Conservation (phyloP, 2,113 vertebrate genomes). For the Megaptera novaeangliae region DNA sequence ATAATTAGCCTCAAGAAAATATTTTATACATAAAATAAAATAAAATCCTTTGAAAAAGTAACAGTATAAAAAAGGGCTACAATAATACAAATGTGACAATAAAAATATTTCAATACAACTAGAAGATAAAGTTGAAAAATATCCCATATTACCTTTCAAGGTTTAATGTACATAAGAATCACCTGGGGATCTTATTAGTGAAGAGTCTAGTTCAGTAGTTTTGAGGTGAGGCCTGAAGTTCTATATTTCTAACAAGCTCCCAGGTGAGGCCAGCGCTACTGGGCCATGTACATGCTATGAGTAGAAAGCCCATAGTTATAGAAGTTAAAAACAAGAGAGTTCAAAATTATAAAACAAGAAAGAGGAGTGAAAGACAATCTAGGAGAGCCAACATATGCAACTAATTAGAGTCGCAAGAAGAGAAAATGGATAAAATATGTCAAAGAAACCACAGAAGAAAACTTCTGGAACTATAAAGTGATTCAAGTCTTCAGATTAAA, state of each 20-base stretch:
- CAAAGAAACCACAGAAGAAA: constrained; percentile 5
- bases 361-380: not conserved
- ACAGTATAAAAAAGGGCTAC: not conserved
- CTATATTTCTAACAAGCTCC: not conserved
- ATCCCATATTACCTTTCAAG: not conserved
- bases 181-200: not conserved
- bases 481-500: not conserved
- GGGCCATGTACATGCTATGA: not conserved
- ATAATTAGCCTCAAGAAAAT: not conserved
- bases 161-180: not conserved
- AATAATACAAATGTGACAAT: not conserved
- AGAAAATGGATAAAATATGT: not conserved
- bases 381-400: not conserved
- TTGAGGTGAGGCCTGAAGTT: not conserved
- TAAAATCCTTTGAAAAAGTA: not conserved
- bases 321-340: not conserved
- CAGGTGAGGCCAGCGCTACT: not conserved
- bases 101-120: not conserved
- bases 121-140: not conserved
- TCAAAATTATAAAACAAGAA: not conserved
- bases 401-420: not conserved
- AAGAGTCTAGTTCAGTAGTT: not conserved
- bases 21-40: not conserved
- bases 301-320: not conserved
- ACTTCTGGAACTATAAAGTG: not conserved